Conservation (phyloP, 2,888 invertebrate species). For the Drepana falcataria region DNA sequence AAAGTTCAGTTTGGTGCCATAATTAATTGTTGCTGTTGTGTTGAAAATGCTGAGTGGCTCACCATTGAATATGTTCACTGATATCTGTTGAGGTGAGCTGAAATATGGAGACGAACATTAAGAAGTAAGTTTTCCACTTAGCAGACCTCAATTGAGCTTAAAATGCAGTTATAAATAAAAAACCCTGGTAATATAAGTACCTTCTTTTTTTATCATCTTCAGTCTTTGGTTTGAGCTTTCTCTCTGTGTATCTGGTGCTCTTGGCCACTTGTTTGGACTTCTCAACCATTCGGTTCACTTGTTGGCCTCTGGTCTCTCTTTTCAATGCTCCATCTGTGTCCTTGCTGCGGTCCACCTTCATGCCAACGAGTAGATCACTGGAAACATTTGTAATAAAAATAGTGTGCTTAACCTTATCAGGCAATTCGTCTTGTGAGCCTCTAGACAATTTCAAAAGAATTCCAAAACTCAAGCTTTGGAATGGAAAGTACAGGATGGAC, state of each 20-base stretch:
- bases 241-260: conserved; percentile 37
- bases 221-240: conserved; percentile 17
- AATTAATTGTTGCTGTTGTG: conserved; percentile 42
- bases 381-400: conserved; percentile 17
- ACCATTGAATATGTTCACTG: conserved; percentile 81
- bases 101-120: conserved; percentile 6
- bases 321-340: conserved; percentile 41
- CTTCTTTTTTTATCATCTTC: conserved; percentile 11
- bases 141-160: too few species aligned
- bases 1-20: conserved; percentile 72
- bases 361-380: conserved; percentile 86
- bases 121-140: not conserved
- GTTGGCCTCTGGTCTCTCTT: conserved; percentile 66
- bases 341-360: conserved; percentile 84
- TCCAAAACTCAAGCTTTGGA: too few species aligned
- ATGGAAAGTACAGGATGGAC: too few species aligned
- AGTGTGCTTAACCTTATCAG: too few species aligned
- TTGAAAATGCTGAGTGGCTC: conserved; percentile 83
- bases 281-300: conserved; percentile 71
- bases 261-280: conserved; percentile 35
- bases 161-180: too few species aligned
- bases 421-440: too few species aligned
- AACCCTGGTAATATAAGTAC: too few species aligned
- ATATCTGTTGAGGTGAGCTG: conserved; percentile 38
- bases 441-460: too few species aligned